A percentile compares a stretch with the other conserved stretches of the same genome.
Conservation (phyloP, 2,888 invertebrate genomes). For the Melangyna quadrimaculata region DNA sequence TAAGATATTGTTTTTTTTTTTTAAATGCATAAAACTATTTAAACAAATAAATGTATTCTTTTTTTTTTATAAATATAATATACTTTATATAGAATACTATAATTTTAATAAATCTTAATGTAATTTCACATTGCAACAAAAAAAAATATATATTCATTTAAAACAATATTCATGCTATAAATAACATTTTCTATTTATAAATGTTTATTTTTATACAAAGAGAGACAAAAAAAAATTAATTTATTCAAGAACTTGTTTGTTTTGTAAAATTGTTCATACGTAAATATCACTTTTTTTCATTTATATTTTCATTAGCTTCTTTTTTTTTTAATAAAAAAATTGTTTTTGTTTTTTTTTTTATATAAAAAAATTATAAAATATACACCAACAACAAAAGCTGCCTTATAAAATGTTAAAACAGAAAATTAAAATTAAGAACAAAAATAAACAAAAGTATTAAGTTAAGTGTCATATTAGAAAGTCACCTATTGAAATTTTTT, state of each 20-base stretch:
- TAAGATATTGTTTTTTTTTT: conserved; percentile 32
- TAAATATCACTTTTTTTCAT: conserved; percentile 1
- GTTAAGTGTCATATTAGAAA: conserved; percentile 80
- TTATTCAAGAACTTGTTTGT: neutral
- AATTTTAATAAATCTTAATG: conserved; percentile 7
- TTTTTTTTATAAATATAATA: conserved; percentile 13
- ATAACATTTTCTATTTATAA: conserved; percentile 58
- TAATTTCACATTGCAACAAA: conserved; percentile 46
- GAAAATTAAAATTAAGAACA: conserved; percentile 36
- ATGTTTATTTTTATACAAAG: conserved; percentile 6
- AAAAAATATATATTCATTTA: conserved; percentile 25
- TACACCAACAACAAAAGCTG: conserved; percentile 51
- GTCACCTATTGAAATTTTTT: conserved; percentile 39
- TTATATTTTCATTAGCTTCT: neutral
- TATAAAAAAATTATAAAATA: conserved; percentile 12
- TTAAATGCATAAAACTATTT: conserved; percentile 24
- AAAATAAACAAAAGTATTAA: conserved; percentile 77
- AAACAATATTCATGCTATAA: conserved; percentile 35
- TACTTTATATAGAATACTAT: neutral
- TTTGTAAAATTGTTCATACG: conserved; percentile 14
- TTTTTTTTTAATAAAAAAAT: conserved; percentile 22
- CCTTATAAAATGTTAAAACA: conserved; percentile 47
- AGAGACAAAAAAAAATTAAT: conserved; percentile 16
- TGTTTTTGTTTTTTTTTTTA: conserved; percentile 23
- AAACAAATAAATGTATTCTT: conserved; percentile 19